Conservation (phyloP, 2,888 invertebrate genomes). For the Drosophila paramelanica region DNA sequence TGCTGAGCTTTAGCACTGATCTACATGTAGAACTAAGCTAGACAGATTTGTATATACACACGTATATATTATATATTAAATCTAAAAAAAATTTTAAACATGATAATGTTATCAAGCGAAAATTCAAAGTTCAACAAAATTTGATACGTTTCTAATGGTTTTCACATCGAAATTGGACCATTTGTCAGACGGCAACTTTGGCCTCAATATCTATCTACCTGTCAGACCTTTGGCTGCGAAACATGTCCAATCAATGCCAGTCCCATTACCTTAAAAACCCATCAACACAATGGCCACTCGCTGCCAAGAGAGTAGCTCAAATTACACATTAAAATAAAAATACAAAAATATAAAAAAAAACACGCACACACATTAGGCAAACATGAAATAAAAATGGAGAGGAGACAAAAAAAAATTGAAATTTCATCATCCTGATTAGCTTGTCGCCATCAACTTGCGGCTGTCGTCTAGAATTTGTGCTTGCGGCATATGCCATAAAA, state of each 20-base stretch:
- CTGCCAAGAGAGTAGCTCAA: constrained; percentile 53
- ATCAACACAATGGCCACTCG: constrained; percentile 48
- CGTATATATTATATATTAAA: neutral
- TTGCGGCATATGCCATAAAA: constrained; percentile 64
- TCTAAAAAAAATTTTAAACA: too few species aligned
- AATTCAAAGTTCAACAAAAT: constrained; percentile 10
- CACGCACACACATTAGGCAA: constrained; percentile 40
- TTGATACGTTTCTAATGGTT: constrained; percentile 18
- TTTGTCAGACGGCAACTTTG: constrained; percentile 27
- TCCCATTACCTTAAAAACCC: constrained; percentile 63
- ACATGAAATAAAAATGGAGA: constrained; percentile 10
- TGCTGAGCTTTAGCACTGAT: constrained; percentile 27
- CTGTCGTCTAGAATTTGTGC: constrained; percentile 50
- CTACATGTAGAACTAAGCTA: constrained; percentile 19
- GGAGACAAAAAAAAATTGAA: constrained; percentile 46
- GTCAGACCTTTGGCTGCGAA: constrained; percentile 46
- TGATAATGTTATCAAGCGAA: constrained; percentile 2
- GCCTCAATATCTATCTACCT: constrained; percentile 49
- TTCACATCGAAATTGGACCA: neutral
- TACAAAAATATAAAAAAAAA: constrained; percentile 12
- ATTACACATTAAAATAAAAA: constrained; percentile 50
- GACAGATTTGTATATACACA: neutral
- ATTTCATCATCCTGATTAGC: constrained; percentile 77
- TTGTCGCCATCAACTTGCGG: constrained; percentile 42
- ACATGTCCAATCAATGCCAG: constrained; percentile 66